These are phyloP conservation scores for Cinclus mexicanus DNA, from an alignment of 2,113 vertebrate species.

Conservation along the genomic window DNA sequence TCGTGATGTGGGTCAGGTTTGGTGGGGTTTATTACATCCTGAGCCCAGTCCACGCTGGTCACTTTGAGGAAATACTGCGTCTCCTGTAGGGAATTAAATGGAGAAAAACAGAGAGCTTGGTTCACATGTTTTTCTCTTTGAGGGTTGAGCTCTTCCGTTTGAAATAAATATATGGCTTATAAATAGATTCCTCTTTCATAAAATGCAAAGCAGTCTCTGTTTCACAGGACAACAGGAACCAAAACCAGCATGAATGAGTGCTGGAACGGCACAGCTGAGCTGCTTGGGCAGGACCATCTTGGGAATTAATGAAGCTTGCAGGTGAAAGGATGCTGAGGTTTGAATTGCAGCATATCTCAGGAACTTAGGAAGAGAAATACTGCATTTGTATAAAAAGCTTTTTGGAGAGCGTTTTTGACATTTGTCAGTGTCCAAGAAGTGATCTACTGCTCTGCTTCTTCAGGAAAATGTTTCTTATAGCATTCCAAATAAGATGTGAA, in stretches of 20 bases:
- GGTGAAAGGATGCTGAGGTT: neutral
- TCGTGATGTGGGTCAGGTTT: rapidly evolving
- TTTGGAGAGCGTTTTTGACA: neutral
- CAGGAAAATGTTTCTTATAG: neutral
- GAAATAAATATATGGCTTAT: neutral
- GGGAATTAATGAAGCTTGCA: neutral
- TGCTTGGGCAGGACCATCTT: neutral
- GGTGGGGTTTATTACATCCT: neutral
- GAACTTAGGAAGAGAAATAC: neutral
- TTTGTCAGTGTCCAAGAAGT: neutral
- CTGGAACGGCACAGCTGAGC: neutral
- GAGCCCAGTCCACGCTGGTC: neutral
- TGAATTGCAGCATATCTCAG: neutral
- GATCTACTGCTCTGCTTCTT: neutral
- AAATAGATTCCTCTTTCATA: conserved; percentile 39
- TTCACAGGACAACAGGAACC: neutral
- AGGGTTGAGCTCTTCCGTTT: neutral
- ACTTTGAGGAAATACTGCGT: neutral
- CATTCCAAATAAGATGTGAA: neutral
- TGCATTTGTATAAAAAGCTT: neutral
- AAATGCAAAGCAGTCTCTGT: conserved; percentile 3
- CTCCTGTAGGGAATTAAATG: neutral
- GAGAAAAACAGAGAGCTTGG: neutral
- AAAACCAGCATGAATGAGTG: neutral
- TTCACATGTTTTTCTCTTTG: neutral